These are phyloP conservation scores for Rhagium mordax DNA, from an alignment of 2,888 invertebrate genomes.

Conservation along the genomic window DNA sequence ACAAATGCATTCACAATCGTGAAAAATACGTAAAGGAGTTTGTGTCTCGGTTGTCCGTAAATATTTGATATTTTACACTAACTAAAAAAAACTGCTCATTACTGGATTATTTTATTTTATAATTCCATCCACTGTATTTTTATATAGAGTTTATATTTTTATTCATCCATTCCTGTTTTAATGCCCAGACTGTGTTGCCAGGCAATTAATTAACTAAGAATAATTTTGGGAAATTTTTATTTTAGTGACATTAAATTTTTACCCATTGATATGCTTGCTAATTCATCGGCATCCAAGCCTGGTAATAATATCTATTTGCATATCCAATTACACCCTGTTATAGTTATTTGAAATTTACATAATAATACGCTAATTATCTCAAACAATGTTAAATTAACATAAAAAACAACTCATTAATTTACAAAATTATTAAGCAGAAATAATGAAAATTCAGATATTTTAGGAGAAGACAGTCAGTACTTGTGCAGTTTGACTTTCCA, in stretches of 20 bases:
- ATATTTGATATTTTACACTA: too few relatives aligned
- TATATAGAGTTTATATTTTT: too few relatives aligned
- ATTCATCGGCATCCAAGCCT: conserved; percentile 7
- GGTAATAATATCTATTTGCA: conserved; percentile 37
- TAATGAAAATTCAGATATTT: background rate
- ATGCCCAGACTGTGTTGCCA: too few relatives aligned
- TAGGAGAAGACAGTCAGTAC: background rate
- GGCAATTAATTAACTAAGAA: background rate
- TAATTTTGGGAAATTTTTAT: background rate
- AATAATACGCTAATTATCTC: conserved; percentile 33
- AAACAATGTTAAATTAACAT: conserved; percentile 27
- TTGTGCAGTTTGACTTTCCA: background rate
- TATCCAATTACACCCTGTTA: conserved; percentile 35
- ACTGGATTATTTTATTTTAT: too few relatives aligned
- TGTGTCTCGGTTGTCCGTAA: too few relatives aligned
- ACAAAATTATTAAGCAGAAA: conserved; percentile 4
- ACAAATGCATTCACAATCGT: too few relatives aligned
- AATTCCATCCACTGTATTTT: too few relatives aligned
- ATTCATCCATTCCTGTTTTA: too few relatives aligned
- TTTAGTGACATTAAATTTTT: conserved; percentile 7
- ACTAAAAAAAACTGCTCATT: too few relatives aligned
- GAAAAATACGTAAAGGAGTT: too few relatives aligned
- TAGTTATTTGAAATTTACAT: conserved; percentile 38
- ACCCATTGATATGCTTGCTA: conserved; percentile 1
- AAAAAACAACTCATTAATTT: conserved; percentile 19